Base-by-base conservation (phyloP, 2,888 invertebrate species). In the Pedicia rivosa region DNA sequence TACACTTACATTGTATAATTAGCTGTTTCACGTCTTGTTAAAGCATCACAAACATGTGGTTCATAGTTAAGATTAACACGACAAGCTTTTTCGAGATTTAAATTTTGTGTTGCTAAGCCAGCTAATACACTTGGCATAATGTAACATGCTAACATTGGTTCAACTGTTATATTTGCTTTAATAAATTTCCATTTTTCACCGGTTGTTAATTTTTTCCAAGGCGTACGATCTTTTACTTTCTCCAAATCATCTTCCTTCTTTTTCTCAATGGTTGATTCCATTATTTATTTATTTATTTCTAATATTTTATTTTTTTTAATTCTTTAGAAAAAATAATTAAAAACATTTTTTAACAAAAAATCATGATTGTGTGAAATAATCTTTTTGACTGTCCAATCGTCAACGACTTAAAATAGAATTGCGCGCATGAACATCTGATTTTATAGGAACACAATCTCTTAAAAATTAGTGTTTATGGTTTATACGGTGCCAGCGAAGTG, bases 81-180 rank as follows among this genome's bases (percentile, higher is more conserved):
- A 53, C 87, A 87, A 1, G 86, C 86, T 58, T 87, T 86, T 56
- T 86, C 86, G 51, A 86, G 64, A 55, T 83, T 83, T 35, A 87
- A 62, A 57, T 86, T 86, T 58, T 86, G 86, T 28, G 83, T 82
- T 14, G 84, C 84, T 44, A 86, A 54, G 31, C 76, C 73, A 2
- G 84, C 76, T 10, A 73, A 54, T 5, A 73, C 72, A 38, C 72
- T 72, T 3, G 76, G 74, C 43, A 76, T 60, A 1, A 75, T 68
- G 47, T 71, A 75, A 38, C 68, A 71, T 2, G 70, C 67, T 33
- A 76, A 50, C 41, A 74, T 67, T 2, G 76, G 76, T 50, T 77
- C 76, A 4, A 76, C 67, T 1, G 76, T 75, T 34, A 75, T 68
- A 45, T 73, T 72, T 9, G 64, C 63, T 43, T 63, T 63, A 22